Conservation (phyloP, 2,113 vertebrate species). For the Eulemur macaco region DNA sequence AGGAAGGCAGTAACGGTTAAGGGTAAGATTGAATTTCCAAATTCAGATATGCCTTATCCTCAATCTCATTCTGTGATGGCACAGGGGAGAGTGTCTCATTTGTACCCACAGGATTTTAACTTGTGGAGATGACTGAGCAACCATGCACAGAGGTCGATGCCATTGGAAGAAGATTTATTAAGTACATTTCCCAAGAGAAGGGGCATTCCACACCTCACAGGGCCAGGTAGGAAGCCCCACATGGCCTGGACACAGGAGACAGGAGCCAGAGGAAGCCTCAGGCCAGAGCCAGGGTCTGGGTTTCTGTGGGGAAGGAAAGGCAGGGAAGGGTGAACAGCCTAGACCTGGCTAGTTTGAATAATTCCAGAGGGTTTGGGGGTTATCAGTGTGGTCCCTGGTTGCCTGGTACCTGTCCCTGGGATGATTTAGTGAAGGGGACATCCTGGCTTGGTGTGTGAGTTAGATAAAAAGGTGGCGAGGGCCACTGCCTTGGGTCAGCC, state of each 20-base stretch:
- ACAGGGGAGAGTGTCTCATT: background rate
- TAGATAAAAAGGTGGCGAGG: background rate
- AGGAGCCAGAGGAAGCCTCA: rapidly evolving
- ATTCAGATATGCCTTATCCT: background rate
- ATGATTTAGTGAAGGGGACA: background rate
- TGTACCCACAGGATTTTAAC: background rate
- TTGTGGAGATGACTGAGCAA: background rate
- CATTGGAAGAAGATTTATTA: background rate
- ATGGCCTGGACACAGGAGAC: rapidly evolving
- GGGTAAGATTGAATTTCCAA: background rate
- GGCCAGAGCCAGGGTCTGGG: rapidly evolving
- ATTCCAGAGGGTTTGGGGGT: too few relatives aligned
- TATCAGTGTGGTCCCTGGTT: rapidly evolving
- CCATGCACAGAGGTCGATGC: background rate
- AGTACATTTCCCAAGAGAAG: background rate
- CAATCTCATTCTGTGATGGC: background rate
- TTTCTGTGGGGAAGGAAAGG: background rate
- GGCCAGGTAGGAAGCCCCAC: rapidly evolving
- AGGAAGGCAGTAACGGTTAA: background rate
- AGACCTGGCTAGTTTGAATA: background rate
- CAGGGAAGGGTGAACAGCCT: too few relatives aligned
- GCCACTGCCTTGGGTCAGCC: background rate
- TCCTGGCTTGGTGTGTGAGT: background rate
- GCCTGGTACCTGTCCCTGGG: background rate
- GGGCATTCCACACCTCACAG: rapidly evolving